phyloP scores from a whole-genome alignment of 2,888 invertebrate species.

The Pristionchus japonicus region DNA sequence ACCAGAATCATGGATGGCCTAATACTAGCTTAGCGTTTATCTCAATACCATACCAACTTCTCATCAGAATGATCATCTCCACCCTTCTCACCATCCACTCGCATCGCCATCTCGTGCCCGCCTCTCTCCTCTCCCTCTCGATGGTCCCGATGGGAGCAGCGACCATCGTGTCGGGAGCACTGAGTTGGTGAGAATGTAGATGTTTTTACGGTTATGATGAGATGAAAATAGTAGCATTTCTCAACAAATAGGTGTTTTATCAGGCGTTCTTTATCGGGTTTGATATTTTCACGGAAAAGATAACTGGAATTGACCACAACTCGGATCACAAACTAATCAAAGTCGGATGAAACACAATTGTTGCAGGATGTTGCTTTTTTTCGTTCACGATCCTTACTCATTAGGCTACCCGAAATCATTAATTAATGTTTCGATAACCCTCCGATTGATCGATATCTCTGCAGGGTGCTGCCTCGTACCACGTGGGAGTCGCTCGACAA shows the following conservation, averaged over 20 bases:
- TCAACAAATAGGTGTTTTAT: too few species aligned
- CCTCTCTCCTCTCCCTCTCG: constrained; percentile 59
- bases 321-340: not conserved
- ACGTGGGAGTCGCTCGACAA: constrained; percentile 60
- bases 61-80: not conserved
- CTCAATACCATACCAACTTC: not conserved
- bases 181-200: not conserved
- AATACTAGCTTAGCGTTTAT: not conserved
- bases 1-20: too few species aligned
- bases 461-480: constrained; percentile 51
- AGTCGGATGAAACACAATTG: not conserved
- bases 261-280: too few species aligned
- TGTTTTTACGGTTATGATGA: not conserved
- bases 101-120: constrained; percentile 52
- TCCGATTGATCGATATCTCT: too few species aligned
- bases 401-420: not conserved
- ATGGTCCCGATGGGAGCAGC: constrained; percentile 47
- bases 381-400: not conserved
- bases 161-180: constrained; percentile 12
- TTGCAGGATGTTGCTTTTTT: not conserved
- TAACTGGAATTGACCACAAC: not conserved
- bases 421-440: too few species aligned
- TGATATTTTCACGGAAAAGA: too few species aligned
- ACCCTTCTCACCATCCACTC: constrained; percentile 16
- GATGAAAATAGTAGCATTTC: too few species aligned